Conservation (phyloP, 2,797 vertebrate genomes). For the Sarcophilus harrisii region DNA sequence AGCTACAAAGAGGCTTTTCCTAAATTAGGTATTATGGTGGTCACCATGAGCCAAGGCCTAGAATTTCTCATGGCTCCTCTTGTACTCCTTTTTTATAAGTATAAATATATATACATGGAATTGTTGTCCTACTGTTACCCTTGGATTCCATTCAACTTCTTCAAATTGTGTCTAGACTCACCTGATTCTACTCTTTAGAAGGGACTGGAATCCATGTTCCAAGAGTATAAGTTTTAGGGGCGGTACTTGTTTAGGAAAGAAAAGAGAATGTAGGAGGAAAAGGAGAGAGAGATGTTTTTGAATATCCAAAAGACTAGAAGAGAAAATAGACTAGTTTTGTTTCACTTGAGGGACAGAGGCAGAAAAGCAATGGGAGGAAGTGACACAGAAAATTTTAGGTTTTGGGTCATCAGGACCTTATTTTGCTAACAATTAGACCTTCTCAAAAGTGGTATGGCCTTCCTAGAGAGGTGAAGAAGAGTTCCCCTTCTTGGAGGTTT, state of each 20-base stretch:
- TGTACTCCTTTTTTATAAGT: slow-evolving; percentile 88
- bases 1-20: slow-evolving; percentile 85
- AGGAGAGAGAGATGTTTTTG: neutral
- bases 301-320: neutral
- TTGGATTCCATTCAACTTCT: slow-evolving; percentile 88
- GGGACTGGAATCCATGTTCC: neutral
- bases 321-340: neutral
- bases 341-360: neutral
- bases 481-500: neutral
- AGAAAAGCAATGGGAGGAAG: neutral
- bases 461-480: neutral
- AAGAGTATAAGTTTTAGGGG: neutral
- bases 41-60: slow-evolving; percentile 84
- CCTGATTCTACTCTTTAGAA: slow-evolving; percentile 72
- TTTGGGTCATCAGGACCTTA: neutral
- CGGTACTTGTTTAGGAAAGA: neutral
- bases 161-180: slow-evolving; percentile 87
- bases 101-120: slow-evolving; percentile 84
- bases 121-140: slow-evolving; percentile 86
- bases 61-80: slow-evolving; percentile 86
- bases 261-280: neutral
- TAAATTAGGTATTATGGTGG: slow-evolving; percentile 83
- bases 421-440: neutral
- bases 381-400: neutral
- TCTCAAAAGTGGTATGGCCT: neutral